Conservation (phyloP, 2,888 invertebrate genomes). For the Pachycephus smyrnensis region DNA sequence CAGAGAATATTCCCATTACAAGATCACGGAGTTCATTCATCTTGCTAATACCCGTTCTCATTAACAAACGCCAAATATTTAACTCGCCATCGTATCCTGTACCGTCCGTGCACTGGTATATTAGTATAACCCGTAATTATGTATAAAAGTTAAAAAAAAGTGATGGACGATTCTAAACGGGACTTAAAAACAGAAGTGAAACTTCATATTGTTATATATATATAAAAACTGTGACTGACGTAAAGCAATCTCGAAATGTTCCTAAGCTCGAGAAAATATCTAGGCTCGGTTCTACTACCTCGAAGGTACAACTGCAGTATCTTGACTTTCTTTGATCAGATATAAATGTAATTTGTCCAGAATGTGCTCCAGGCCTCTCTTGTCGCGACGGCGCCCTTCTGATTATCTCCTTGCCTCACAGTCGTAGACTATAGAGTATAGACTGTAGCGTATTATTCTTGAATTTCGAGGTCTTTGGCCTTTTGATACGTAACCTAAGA, state of each 20-base stretch:
- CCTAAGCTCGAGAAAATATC: not conserved
- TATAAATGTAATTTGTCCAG: constrained; percentile 37
- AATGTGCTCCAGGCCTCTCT: constrained; percentile 10
- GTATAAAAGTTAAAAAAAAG: not conserved
- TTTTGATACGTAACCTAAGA: not conserved
- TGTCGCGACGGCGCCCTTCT: constrained; percentile 1
- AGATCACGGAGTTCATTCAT: not conserved
- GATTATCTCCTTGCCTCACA: constrained; percentile 5
- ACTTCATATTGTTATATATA: not conserved
- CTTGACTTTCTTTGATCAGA: constrained; percentile 29
- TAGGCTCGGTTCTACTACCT: not conserved
- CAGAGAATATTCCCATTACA: not conserved
- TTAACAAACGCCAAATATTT: not conserved
- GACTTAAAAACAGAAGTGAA: not conserved
- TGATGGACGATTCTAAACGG: not conserved
- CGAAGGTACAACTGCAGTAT: constrained; percentile 3
- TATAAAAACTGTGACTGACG: not conserved
- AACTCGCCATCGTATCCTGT: not conserved
- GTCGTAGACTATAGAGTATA: not conserved
- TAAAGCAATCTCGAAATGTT: not conserved
- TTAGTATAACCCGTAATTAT: not conserved
- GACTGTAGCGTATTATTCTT: not conserved
- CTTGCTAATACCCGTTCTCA: not conserved
- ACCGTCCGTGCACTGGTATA: not conserved
- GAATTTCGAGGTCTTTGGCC: not conserved